Base-by-base conservation (phyloP, 2,113 vertebrate species). In the Leptodactylus fuscus region DNA sequence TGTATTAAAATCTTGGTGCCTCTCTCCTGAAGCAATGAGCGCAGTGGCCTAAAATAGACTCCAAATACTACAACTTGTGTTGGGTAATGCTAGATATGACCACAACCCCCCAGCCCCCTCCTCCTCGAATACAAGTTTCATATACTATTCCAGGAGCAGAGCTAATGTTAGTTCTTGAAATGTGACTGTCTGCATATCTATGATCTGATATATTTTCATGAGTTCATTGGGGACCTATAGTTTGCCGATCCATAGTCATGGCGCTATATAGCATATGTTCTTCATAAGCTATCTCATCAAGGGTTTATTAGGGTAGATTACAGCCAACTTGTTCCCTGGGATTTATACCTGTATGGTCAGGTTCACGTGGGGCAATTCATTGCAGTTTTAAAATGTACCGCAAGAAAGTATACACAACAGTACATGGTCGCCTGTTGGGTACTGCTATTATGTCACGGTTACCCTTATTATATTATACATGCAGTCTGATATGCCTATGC, bases 141-240 rank as follows among this genome's bases (percentile, higher is more conserved):
- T 80, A 24, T 60, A 80, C 55, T 80, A 80, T 80, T 80, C 77
- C 53, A 27, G 77, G 77, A 80, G 77, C 77, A 44, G 13, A 4
- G 77, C 77, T 80, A 80, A 80, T 80, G 77, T 80, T 80, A 80
- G 77, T 80, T 44, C 36, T 9, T 80, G 53, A 80, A 80, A 80
- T 80, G 77, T 44, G 77, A 62, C 77, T 80, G 77, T n/a, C 36
- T 60, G 36, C 53, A 60, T 69, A 27, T 60, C 36, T 36, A 18
- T 16, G 32, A 41, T 41, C 51, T 79, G 76, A 58, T 38, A 38
- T 41, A 36, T n/a, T n/a, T n/a, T n/a, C n/a, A n/a, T n/a, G n/a
- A n/a, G 12, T 48, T 51, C 18, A 2, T 2, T 51, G 51, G 7
- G 34, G 44, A 6, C 70, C 5, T 16, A 15, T 16, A 27, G 5